Percentiles rank a stretch among this genome's conserved stretches.
Conservation (phyloP, 2,797 vertebrate species). For the Furcifer pardalis region DNA sequence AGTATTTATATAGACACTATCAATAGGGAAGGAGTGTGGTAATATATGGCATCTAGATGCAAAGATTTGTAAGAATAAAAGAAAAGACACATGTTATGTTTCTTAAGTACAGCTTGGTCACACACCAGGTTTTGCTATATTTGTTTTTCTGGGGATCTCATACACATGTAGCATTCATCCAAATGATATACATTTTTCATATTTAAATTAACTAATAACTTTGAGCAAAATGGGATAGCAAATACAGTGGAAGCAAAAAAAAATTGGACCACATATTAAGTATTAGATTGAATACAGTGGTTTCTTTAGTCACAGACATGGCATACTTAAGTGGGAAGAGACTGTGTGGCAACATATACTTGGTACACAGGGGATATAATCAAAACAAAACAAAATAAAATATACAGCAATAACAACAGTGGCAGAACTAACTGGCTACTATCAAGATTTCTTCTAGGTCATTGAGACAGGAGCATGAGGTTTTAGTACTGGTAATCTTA, state of each 20-base stretch:
- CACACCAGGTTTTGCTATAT: no score
- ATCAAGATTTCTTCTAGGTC: neutral
- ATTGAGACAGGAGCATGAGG: neutral
- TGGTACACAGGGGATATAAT: neutral
- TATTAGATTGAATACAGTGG: no score
- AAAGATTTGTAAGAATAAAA: neutral
- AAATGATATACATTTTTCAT: no score
- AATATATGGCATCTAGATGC: neutral
- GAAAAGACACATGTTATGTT: neutral
- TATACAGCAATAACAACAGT: neutral
- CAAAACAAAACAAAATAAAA: neutral
- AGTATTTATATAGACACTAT: neutral
- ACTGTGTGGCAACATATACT: neutral
- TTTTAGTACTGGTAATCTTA: neutral
- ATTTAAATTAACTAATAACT: no score
- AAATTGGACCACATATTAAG: neutral
- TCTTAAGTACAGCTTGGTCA: neutral
- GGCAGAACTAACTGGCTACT: neutral
- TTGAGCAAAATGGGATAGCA: neutral
- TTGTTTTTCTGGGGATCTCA: no score
- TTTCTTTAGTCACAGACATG: no score
- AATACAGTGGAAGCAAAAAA: neutral
- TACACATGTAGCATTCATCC: no score
- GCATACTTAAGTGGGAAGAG: neutral
- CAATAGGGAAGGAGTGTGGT: neutral